These are phyloP conservation scores for Stichopus horrens DNA, from an alignment of 53 echinoderm and acorn worm species.

Conservation along the genomic window DNA sequence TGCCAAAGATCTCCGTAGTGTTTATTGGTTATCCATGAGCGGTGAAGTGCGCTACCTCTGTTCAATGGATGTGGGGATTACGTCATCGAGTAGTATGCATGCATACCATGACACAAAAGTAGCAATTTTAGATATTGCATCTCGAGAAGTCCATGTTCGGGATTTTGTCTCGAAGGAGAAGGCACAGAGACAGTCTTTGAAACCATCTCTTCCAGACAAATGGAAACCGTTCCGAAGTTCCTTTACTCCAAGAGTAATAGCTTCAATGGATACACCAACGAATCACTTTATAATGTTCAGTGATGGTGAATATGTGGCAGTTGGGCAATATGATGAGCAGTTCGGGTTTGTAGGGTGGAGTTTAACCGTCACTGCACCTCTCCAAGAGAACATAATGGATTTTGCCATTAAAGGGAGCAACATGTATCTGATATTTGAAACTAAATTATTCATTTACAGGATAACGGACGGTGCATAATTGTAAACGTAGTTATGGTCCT, in stretches of 20 bases:
- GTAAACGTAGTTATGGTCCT: neutral
- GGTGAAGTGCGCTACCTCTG: conserved; percentile 13
- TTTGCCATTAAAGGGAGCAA: neutral
- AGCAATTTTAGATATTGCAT: conserved; percentile 1
- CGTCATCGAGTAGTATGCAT: conserved; percentile 3
- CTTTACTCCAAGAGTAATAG: neutral
- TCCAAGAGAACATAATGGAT: neutral
- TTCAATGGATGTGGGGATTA: neutral
- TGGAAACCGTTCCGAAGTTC: neutral
- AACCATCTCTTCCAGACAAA: neutral
- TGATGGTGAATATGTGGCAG: neutral
- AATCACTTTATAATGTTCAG: neutral
- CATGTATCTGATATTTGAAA: neutral
- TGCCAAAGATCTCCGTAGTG: neutral
- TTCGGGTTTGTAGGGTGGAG: conserved; percentile 13
- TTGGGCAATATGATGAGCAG: conserved; percentile 11
- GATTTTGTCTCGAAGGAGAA: neutral
- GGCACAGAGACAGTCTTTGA: neutral
- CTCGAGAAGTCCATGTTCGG: neutral
- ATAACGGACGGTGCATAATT: neutral
- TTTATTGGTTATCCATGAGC: conserved; percentile 26
- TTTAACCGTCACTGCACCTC: neutral
- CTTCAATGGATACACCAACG: neutral
- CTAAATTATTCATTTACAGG: neutral
- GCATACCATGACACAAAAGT: neutral